These are phyloP conservation scores for Psilopogon haemacephalus DNA, from an alignment of 2,113 vertebrate genomes.

Conservation along the genomic window DNA sequence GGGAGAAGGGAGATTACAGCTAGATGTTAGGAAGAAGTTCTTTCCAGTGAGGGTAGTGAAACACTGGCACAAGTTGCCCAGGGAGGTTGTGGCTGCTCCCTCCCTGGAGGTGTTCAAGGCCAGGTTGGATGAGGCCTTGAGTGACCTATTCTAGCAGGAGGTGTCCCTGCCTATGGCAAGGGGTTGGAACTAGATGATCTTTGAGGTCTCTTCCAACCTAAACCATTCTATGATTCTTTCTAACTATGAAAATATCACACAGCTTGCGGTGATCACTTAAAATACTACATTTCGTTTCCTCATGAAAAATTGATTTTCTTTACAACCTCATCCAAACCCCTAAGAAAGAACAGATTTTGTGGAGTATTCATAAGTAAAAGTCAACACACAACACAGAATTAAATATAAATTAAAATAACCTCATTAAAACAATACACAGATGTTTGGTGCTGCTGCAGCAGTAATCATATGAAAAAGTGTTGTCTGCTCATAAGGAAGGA, in stretches of 20 bases:
- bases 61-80: too few relatives aligned
- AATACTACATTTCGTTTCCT: not conserved
- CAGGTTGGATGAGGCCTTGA: too few relatives aligned
- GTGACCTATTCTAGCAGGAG: too few relatives aligned
- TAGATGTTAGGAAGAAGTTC: too few relatives aligned
- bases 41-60: too few relatives aligned
- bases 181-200: too few relatives aligned
- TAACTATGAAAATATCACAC: not conserved
- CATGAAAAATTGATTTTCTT: not conserved
- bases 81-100: too few relatives aligned
- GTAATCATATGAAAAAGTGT: constrained; percentile 13
- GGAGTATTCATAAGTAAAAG: not conserved
- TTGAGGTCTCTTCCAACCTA: too few relatives aligned
- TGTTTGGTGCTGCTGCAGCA: not conserved
- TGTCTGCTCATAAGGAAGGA: not conserved
- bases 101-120: too few relatives aligned
- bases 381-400: not conserved
- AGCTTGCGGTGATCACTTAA: not conserved
- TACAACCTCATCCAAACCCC: not conserved
- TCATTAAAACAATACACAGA: not conserved
- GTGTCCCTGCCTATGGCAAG: too few relatives aligned
- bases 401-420: not conserved
- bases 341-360: not conserved
- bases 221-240: not conserved
- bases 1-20: too few relatives aligned